These are phyloP conservation scores for Corvus moneduloides DNA, from an alignment of 2,113 vertebrate species.

Conservation along the genomic window DNA sequence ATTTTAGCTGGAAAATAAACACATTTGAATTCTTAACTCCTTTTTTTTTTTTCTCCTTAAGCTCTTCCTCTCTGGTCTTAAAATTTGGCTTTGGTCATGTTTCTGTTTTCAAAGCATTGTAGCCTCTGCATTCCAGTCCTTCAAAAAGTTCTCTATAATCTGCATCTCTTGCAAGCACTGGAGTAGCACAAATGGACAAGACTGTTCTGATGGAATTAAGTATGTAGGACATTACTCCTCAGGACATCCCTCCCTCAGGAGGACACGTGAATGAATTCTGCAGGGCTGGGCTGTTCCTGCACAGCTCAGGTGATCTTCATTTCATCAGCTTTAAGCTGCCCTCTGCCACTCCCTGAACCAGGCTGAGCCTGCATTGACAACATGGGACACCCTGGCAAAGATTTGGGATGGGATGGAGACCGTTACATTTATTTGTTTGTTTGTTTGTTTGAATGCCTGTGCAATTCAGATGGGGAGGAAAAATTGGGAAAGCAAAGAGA, in stretches of 20 bases:
- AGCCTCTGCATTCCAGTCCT: background rate
- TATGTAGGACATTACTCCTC: background rate
- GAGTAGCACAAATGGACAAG: background rate
- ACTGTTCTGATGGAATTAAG: background rate
- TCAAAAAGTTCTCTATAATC: background rate
- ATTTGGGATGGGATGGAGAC: background rate
- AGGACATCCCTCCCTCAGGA: background rate
- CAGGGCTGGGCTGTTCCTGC: background rate
- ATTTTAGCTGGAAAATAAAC: background rate
- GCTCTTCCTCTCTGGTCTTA: background rate
- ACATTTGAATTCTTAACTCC: background rate
- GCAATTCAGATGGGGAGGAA: background rate
- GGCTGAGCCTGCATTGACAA: too few species aligned
- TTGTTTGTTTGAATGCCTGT: background rate
- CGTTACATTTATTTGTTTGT: background rate
- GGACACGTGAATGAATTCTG: background rate
- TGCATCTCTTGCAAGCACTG: background rate
- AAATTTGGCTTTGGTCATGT: background rate
- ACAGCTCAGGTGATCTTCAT: background rate
- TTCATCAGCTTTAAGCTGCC: background rate
- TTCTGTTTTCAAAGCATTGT: background rate
- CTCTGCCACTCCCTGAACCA: background rate
- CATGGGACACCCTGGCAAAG: background rate
- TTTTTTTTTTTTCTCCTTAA: background rate
- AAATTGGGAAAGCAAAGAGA: background rate